Conservation (phyloP, 2,888 invertebrate genomes). For the Leucophora obtusa region DNA sequence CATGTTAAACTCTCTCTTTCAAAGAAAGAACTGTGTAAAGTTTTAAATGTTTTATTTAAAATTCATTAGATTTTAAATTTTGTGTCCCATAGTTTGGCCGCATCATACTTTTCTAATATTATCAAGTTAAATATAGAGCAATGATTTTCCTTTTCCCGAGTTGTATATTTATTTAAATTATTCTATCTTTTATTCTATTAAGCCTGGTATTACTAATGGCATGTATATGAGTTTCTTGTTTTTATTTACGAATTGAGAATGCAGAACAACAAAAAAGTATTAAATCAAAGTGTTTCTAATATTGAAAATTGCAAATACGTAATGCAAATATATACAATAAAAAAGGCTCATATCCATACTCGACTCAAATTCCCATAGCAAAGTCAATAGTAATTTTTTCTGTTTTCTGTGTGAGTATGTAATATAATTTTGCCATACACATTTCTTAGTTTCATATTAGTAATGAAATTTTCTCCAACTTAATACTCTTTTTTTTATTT, state of each 20-base stretch:
- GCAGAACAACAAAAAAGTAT: slow-evolving; percentile 5
- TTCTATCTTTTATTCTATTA: slow-evolving; percentile 33
- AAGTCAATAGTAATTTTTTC: not conserved
- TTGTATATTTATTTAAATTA: not conserved
- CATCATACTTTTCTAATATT: too few relatives aligned
- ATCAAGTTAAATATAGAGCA: too few relatives aligned
- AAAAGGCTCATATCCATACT: slow-evolving; percentile 40
- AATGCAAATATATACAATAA: not conserved
- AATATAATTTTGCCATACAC: not conserved
- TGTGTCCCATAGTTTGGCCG: too few relatives aligned
- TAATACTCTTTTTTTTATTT: slow-evolving; percentile 20
- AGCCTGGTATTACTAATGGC: slow-evolving; percentile 9
- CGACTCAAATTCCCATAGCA: slow-evolving; percentile 30
- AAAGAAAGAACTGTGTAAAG: too few relatives aligned
- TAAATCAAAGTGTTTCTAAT: slow-evolving; percentile 43
- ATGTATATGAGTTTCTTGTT: slow-evolving; percentile 21
- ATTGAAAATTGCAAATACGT: slow-evolving; percentile 23
- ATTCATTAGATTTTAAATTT: too few relatives aligned
- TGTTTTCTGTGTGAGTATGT: not conserved
- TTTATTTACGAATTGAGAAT: slow-evolving; percentile 7
- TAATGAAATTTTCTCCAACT: slow-evolving; percentile 45
- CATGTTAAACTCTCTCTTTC: too few relatives aligned
- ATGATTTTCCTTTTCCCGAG: too few relatives aligned
- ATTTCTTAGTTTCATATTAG: slow-evolving; percentile 21
- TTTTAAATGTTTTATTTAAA: too few relatives aligned